A percentile compares a stretch with the other conserved stretches of the same genome.
Conservation (phyloP, 2,113 vertebrate genomes). For the Eolophus roseicapilla region DNA sequence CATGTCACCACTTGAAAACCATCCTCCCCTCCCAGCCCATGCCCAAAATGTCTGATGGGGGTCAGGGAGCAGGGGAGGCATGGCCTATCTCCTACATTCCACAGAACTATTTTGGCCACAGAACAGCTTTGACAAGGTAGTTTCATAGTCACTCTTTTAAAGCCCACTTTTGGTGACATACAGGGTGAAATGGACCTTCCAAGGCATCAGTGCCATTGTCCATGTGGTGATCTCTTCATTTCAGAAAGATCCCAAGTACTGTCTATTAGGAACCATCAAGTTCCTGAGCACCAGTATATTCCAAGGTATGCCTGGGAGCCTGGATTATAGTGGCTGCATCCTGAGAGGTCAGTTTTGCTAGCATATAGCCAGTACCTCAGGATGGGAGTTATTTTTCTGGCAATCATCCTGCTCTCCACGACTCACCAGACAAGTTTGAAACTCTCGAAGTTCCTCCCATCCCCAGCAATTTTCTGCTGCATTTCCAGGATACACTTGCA, state of each 20-base stretch:
- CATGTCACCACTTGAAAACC: not conserved
- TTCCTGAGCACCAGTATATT: not conserved
- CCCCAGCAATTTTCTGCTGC: not conserved
- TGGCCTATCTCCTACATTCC: not conserved
- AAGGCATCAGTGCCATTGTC: rapidly evolving
- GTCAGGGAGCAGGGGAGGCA: not conserved
- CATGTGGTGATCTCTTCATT: rapidly evolving
- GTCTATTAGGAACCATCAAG: not conserved
- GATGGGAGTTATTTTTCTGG: not conserved
- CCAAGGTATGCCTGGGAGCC: not conserved
- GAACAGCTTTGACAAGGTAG: not conserved
- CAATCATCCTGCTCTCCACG: not conserved
- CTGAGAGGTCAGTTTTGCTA: not conserved
- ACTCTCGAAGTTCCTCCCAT: not conserved
- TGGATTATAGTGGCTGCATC: not conserved
- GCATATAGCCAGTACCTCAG: not conserved
- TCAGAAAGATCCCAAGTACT: not conserved
- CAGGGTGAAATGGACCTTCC: not conserved
- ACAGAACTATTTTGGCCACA: not conserved
- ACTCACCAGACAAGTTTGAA: not conserved
- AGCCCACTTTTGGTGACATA: rapidly evolving
- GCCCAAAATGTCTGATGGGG: no score
- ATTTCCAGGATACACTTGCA: rapidly evolving
- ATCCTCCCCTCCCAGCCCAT: not conserved
- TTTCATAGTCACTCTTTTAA: not conserved